These are phyloP conservation scores for Tetranychus truncatus DNA, from an alignment of 2,888 invertebrate species.

Conservation along the genomic window DNA sequence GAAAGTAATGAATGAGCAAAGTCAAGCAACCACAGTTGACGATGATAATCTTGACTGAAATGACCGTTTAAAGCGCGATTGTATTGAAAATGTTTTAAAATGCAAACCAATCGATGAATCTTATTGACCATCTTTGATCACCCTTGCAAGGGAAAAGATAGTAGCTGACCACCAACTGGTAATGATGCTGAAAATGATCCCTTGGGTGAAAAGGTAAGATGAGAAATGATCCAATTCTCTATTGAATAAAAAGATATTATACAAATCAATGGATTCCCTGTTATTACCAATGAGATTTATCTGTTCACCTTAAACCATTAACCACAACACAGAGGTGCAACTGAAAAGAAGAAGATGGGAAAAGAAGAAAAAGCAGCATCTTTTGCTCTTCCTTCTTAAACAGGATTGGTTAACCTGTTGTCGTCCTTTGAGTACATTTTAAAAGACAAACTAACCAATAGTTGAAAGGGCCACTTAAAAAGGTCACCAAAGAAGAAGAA, in stretches of 20 bases:
- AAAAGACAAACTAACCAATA: neutral
- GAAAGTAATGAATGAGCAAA: too few relatives aligned
- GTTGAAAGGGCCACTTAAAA: neutral
- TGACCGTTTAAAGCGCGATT: neutral
- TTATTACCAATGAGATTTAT: neutral
- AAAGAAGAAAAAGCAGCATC: neutral
- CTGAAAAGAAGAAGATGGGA: neutral
- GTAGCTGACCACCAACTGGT: neutral
- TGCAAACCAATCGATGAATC: neutral
- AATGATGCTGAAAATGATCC: neutral
- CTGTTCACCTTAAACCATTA: neutral
- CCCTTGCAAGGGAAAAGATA: neutral
- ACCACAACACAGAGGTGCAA: too few relatives aligned
- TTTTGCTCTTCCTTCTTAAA: neutral
- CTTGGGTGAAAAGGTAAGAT: neutral
- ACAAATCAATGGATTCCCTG: neutral
- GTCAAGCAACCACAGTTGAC: too few relatives aligned
- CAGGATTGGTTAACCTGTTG: constrained; percentile 1
- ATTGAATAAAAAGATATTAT: neutral
- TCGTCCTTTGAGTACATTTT: neutral
- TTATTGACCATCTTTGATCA: neutral
- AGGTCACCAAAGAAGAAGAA: neutral
- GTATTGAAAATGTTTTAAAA: neutral
- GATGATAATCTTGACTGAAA: too few relatives aligned
- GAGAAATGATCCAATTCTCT: neutral